Conservation (phyloP, 2,113 vertebrate species). For the Anseranas semipalmata region DNA sequence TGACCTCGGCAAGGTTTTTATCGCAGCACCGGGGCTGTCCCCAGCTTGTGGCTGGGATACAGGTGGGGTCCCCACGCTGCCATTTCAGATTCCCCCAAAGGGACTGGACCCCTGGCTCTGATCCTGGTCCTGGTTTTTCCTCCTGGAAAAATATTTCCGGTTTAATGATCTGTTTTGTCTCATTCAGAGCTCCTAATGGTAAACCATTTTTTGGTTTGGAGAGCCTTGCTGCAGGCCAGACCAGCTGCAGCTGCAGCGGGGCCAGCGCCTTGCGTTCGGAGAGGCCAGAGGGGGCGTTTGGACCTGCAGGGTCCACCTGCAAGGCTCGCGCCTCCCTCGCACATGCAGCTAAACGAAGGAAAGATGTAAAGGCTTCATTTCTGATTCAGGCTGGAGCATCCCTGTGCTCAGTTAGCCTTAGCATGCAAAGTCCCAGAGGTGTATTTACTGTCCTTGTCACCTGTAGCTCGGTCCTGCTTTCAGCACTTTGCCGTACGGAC, state of each 20-base stretch:
- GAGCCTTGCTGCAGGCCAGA: neutral
- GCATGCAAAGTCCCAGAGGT: accelerated
- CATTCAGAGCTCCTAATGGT: neutral
- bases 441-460: neutral
- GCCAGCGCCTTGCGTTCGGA: neutral
- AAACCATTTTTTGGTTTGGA: neutral
- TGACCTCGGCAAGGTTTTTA: neutral
- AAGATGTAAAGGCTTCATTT: no score
- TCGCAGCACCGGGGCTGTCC: neutral
- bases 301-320: no score
- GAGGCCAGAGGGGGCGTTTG: neutral
- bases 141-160: no score
- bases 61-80: neutral
- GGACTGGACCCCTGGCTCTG: neutral
- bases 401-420: neutral
- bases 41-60: neutral
- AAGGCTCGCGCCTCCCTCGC: no score
- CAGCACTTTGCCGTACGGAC: accelerated
- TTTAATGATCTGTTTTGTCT: neutral
- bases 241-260: neutral
- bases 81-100: neutral
- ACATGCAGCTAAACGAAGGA: neutral
- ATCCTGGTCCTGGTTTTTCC: neutral
- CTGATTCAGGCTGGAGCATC: neutral
- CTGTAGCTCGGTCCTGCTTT: accelerated